Conservation (phyloP, 1,140 invertebrate genomes). For the Nebria ingens region DNA sequence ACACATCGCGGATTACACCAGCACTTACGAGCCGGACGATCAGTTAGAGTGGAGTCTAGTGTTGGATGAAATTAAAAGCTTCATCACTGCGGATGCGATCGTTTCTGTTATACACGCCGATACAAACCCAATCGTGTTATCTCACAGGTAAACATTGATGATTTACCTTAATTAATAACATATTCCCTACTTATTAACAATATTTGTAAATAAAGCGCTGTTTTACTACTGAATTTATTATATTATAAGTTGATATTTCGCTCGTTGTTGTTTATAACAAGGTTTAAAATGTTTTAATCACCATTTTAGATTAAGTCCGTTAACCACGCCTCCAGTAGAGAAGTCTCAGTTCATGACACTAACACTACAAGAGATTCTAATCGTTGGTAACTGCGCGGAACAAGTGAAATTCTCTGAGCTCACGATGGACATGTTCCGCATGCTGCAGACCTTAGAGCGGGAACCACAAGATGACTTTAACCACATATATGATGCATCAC, state of each 20-base stretch:
- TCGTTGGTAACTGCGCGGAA: slow-evolving; percentile 86
- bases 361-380: slow-evolving; percentile 86
- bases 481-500: slow-evolving; percentile 77
- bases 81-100: slow-evolving; percentile 85
- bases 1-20: slow-evolving; percentile 88
- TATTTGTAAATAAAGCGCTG: neutral
- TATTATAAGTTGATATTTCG: too few species aligned
- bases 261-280: slow-evolving; percentile 5
- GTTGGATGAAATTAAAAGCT: slow-evolving; percentile 88
- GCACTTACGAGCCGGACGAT: slow-evolving; percentile 91
- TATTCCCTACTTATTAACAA: neutral
- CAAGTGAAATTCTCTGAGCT: slow-evolving; percentile 98
- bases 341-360: slow-evolving; percentile 76
- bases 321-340: slow-evolving; percentile 80
- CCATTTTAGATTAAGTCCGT: slow-evolving; percentile 60
- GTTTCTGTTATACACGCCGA: slow-evolving; percentile 81
- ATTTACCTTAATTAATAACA: neutral
- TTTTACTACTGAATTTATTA: neutral
- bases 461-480: slow-evolving; percentile 79
- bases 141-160: slow-evolving; percentile 64
- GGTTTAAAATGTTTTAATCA: too few species aligned
- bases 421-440: slow-evolving; percentile 96
- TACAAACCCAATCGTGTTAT: slow-evolving; percentile 68
- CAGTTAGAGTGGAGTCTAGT: slow-evolving; percentile 94
- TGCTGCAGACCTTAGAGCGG: slow-evolving; percentile 88